Conservation (phyloP, 2,113 vertebrate genomes). For the Aptenodytes forsteri region DNA sequence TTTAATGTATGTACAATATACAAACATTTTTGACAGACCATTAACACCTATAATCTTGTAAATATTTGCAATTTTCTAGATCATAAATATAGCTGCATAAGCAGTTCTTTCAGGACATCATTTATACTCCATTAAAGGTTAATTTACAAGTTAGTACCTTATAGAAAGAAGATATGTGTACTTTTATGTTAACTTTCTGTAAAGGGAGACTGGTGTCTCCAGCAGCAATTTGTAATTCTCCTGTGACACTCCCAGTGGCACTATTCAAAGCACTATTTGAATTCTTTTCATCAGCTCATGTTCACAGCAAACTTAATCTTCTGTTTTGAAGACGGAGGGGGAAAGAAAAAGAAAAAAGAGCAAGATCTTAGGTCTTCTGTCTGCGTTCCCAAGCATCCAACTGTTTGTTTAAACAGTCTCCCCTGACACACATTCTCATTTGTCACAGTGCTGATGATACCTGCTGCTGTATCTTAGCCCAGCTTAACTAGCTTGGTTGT, state of each 20-base stretch:
- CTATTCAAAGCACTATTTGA: conserved; percentile 77
- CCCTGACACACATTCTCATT: conserved; percentile 70
- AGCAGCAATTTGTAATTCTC: conserved; percentile 82
- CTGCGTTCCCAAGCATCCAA: conserved; percentile 67
- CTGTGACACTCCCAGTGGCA: conserved; percentile 74
- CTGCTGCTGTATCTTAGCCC: conserved; percentile 59
- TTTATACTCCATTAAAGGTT: conserved; percentile 86
- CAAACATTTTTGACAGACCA: conserved; percentile 88
- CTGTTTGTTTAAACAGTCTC: conserved; percentile 78
- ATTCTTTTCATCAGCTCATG: conserved; percentile 81
- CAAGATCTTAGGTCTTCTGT: conserved; percentile 69
- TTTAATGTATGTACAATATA: conserved; percentile 86
- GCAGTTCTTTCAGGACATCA: conserved; percentile 84
- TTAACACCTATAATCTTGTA: conserved; percentile 89
- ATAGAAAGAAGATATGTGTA: conserved; percentile 85
- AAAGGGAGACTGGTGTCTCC: conserved; percentile 80
- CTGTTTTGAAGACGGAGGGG: conserved; percentile 65
- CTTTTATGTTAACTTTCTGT: conserved; percentile 75
- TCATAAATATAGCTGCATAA: conserved; percentile 85
- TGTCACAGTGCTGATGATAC: conserved; percentile 71
- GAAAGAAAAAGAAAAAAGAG: conserved; percentile 29
- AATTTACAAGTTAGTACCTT: conserved; percentile 85
- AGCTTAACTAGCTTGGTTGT: background rate
- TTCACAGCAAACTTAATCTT: conserved; percentile 82
- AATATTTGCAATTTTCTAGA: conserved; percentile 88